Conservation (phyloP, 2,797 vertebrate species). For the Pogoniulus pusillus region DNA sequence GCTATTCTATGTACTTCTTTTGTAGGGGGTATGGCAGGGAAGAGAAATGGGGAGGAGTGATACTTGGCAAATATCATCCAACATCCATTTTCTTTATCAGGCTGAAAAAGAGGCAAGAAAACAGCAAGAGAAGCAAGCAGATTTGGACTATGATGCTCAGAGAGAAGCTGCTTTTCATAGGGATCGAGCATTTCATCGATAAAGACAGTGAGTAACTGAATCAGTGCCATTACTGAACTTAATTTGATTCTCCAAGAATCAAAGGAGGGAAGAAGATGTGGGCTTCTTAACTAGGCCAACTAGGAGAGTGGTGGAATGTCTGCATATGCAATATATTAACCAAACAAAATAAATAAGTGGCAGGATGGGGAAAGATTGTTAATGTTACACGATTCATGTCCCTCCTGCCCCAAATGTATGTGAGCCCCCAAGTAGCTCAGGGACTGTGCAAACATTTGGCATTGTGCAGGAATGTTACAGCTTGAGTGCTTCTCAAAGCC, state of each 20-base stretch:
- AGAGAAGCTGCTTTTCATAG: conserved; percentile 51
- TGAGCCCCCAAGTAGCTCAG: background rate
- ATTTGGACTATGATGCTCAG: conserved; percentile 70
- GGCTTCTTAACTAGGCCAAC: conserved; percentile 60
- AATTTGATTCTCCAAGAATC: conserved; percentile 75
- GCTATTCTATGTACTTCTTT: background rate
- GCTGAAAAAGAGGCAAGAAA: conserved; percentile 55
- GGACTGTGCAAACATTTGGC: background rate
- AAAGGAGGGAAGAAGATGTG: conserved; percentile 61
- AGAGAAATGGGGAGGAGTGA: background rate
- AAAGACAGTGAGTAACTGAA: conserved; percentile 78
- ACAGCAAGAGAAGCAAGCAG: conserved; percentile 71
- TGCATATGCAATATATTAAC: background rate
- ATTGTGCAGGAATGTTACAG: background rate
- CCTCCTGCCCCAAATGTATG: background rate
- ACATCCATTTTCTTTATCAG: background rate
- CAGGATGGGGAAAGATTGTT: background rate
- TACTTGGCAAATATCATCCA: background rate
- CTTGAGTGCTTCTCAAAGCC: background rate
- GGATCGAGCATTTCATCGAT: too few species aligned
- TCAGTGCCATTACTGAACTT: conserved; percentile 62
- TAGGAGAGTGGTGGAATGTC: background rate
- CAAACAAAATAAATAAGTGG: background rate
- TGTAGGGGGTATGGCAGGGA: too few species aligned
- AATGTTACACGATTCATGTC: background rate